These are phyloP conservation scores for Percopsis transmontana DNA, from an alignment of 2,113 vertebrate genomes.

Conservation along the genomic window DNA sequence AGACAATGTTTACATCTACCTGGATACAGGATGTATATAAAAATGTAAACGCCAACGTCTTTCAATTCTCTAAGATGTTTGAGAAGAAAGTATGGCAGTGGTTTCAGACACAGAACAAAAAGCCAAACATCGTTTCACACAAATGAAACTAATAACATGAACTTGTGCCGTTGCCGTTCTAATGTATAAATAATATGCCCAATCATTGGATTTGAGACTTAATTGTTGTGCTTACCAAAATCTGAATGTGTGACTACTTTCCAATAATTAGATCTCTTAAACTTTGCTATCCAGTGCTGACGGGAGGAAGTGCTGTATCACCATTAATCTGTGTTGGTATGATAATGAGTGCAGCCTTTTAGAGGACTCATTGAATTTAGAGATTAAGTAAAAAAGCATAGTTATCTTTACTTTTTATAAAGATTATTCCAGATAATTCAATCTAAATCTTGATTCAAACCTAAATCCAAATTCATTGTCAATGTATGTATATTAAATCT, in stretches of 20 bases:
- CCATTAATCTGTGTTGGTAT: neutral
- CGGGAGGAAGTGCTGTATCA: conserved; percentile 16
- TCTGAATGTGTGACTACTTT: conserved; percentile 25
- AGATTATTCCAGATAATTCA: too few species aligned
- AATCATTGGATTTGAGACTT: conserved; percentile 1
- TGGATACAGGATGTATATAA: conserved; percentile 36
- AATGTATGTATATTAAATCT: too few species aligned
- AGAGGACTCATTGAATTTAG: too few species aligned
- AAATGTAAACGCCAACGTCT: conserved; percentile 12
- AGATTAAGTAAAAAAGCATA: too few species aligned
- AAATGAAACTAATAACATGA: conserved; percentile 23
- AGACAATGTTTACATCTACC: conserved; percentile 59
- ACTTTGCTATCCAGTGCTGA: conserved; percentile 16
- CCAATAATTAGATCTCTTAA: conserved; percentile 14
- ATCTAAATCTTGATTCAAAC: neutral
- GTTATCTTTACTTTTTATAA: too few species aligned
- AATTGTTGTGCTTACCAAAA: conserved; percentile 54
- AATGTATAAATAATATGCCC: conserved; percentile 17
- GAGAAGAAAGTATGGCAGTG: conserved; percentile 61
- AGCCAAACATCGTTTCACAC: neutral
- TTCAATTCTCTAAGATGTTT: conserved; percentile 23
- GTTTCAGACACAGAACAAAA: conserved; percentile 28
- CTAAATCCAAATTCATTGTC: neutral
- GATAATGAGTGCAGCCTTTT: neutral
- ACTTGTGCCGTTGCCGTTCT: conserved; percentile 58